Base-by-base conservation (phyloP, 2,888 invertebrate species). In the Brachycybe producta region DNA sequence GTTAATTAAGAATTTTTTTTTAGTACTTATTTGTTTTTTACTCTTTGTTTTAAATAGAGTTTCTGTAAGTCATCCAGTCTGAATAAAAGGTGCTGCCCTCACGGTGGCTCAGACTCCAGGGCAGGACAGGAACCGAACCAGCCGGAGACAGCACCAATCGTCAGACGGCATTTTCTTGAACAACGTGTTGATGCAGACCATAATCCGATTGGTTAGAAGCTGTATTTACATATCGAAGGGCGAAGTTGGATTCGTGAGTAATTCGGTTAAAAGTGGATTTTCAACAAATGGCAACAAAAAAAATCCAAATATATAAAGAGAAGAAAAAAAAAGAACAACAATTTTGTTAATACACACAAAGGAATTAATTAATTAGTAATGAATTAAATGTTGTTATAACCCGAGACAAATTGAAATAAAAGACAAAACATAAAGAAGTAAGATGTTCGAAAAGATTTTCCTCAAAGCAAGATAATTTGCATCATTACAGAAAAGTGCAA, bases 121-220 rank as follows among this genome's bases (percentile, higher is more conserved):
- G 49, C 49, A 49, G 39, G 19, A 42, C 49, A 41, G 49, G 49
- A 34, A 49, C 49, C 28, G 49, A 49, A 38, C 49, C 50, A 26
- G 43, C 50, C 43, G 43, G 50, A 21, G 44, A 50, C 50, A 44
- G 50, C 43, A 30, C 42, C 36, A 44, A 34, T 35, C 44, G 43
- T 53, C 51, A 53, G 42, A 53, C 43, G 47, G 53, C 51, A 30
- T 53, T 53, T 30, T 53, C 53, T 40, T 53, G 53, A 36, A 53
- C 53, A 35, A 53, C 38, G 27, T 53, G 53, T 28, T 53, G 53
- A 36, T 53, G 53, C 47, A 52, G 39, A 21, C 53, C 53, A 45
- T 53, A 53, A 48, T 53, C 53, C 35, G 53, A 53, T 30, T 53
- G 53, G 44, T 52, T 53, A 42, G 53, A 51, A 51, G 53, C 53